A percentile compares a stretch with the other conserved stretches of the same genome.
Conservation (phyloP, 2,797 vertebrate species). For the Poeciliopsis gracilis region DNA sequence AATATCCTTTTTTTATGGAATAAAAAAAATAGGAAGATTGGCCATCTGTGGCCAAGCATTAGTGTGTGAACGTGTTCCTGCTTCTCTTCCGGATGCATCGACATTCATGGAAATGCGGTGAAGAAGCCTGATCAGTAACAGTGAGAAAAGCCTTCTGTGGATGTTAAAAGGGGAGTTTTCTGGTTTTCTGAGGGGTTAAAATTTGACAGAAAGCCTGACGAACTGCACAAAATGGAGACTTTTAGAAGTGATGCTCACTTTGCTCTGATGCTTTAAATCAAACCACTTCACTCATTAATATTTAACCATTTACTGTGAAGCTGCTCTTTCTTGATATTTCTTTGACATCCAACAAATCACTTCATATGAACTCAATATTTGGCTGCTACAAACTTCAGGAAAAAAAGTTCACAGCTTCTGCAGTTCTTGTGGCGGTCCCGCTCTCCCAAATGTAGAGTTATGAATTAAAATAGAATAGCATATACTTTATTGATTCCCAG, state of each 20-base stretch:
- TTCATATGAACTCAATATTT: background rate
- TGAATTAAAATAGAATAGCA: background rate
- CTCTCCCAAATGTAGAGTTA: background rate
- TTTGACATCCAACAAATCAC: background rate
- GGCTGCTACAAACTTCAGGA: background rate
- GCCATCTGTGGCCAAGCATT: constrained; percentile 10
- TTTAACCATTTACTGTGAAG: background rate
- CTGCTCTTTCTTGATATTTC: background rate
- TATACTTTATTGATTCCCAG: no score
- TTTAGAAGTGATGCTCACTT: background rate
- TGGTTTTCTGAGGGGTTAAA: background rate
- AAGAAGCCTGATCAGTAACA: background rate
- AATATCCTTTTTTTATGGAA: constrained; percentile 23
- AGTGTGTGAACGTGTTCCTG: background rate
- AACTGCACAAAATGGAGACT: background rate
- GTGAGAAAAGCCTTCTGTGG: background rate
- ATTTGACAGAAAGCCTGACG: background rate
- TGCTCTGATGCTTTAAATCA: background rate
- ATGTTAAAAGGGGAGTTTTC: background rate
- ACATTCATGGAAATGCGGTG: background rate
- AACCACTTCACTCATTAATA: background rate
- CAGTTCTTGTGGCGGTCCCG: background rate
- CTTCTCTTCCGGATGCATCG: background rate
- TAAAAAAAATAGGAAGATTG: background rate
- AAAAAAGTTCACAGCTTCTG: background rate